A percentile compares a stretch with the other conserved stretches of the same genome.
These are phyloP conservation scores for Ptiloglossa arizonensis DNA, from an alignment of 1,140 invertebrate species.

Conservation along the genomic window DNA sequence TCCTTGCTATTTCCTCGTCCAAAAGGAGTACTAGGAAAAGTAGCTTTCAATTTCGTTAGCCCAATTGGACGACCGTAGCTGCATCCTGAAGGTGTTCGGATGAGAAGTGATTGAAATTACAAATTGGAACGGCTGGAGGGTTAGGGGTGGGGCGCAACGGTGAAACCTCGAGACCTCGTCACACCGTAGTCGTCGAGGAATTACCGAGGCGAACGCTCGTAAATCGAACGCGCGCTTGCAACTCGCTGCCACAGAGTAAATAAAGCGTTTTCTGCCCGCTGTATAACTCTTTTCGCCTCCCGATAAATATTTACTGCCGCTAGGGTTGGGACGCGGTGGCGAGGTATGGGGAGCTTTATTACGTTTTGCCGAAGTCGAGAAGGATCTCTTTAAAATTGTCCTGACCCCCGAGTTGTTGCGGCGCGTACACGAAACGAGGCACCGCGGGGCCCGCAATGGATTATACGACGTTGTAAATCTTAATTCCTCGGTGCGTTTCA, in stretches of 20 bases:
- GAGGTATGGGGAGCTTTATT: constrained; percentile 61
- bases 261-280: constrained; percentile 40
- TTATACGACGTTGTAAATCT: constrained; percentile 66
- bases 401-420: constrained; percentile 30
- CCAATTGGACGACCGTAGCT: too few species aligned
- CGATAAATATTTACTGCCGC: constrained; percentile 63
- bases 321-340: too few species aligned
- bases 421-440: constrained; percentile 21
- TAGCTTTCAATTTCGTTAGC: too few species aligned
- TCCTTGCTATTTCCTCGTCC: too few species aligned
- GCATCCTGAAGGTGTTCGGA: background rate
- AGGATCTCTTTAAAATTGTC: constrained; percentile 52
- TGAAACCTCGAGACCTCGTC: constrained; percentile 11
- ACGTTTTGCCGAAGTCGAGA: constrained; percentile 42
- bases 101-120: background rate
- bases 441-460: constrained; percentile 42
- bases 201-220: constrained; percentile 42
- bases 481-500: constrained; percentile 59
- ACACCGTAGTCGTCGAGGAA: constrained; percentile 28
- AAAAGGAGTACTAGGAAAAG: too few species aligned
- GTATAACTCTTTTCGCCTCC: constrained; percentile 39
- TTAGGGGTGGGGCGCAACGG: background rate
- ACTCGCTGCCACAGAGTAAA: constrained; percentile 57
- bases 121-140: background rate
- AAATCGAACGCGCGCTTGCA: constrained; percentile 53